These are phyloP conservation scores for Toxotes chatareus DNA, from an alignment of 2,113 vertebrate species.

Conservation along the genomic window DNA sequence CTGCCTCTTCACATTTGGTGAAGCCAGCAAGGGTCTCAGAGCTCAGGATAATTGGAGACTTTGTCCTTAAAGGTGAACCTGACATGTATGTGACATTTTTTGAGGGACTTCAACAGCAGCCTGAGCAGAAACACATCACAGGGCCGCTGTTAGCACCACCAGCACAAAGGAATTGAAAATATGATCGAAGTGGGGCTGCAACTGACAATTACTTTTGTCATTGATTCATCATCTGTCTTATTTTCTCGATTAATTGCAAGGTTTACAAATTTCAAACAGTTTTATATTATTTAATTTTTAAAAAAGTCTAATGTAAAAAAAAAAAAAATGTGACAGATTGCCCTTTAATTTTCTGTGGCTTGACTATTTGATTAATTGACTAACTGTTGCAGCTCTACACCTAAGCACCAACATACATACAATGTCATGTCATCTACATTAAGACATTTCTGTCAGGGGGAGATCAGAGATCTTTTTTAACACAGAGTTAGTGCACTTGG, in stretches of 20 bases:
- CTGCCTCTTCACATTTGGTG: constrained; percentile 16
- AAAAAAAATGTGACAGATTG: too few relatives aligned
- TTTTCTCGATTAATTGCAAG: neutral
- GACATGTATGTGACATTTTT: constrained; percentile 52
- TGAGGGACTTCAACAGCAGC: constrained; percentile 16
- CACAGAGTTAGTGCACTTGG: neutral
- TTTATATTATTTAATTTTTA: neutral
- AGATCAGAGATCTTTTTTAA: neutral
- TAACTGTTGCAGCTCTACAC: neutral
- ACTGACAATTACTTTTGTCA: neutral
- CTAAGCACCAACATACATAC: neutral
- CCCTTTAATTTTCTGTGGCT: neutral
- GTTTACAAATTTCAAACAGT: neutral
- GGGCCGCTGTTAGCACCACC: neutral
- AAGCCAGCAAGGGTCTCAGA: constrained; percentile 28
- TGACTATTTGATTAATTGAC: neutral
- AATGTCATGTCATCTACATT: neutral
- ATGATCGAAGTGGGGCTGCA: neutral
- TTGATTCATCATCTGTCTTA: neutral
- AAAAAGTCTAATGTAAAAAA: too few relatives aligned
- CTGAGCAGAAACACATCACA: neutral
- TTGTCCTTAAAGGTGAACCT: constrained; percentile 57
- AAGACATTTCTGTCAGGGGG: neutral
- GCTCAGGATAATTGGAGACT: constrained; percentile 58
- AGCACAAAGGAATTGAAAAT: neutral